Evolutionary conservation across 2,797 vertebrate species (phyloP), one percentile per base, ranked within the genome.

Genomic region (Pangasius sanitwongsei): DNA sequence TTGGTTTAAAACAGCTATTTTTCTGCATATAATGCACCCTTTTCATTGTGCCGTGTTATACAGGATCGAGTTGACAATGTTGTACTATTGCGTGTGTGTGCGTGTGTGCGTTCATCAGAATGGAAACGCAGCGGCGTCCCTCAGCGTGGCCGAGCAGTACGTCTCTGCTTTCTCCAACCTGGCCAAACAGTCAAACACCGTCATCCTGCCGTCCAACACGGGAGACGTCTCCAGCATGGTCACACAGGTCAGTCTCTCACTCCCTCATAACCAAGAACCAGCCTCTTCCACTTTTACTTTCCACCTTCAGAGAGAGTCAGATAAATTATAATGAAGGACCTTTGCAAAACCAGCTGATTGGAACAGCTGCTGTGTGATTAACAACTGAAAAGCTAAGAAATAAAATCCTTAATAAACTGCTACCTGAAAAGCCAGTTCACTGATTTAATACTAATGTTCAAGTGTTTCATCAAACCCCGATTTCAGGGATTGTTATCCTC

Each of bases 101-200:
- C 53, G 15, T 89, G 70, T 85, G 37, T 25, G 20, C 50, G 7
- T 69, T 20, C 25, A 67, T 70, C 92, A 99, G 98, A 98, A 98
- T 0, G 98, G 98, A 91, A 95, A 96, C 0, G 96, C 97, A 0
- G 97, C 98, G 0, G 98, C 98, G 5, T 99, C 98, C 0, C 94
- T 99, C 0, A 97, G 94, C 0, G 97, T 99, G 90, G 98, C 98
- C 0, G 98, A 99, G 92, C 98, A 99, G 93, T 99, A 99, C 0
- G 97, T 99, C 87, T 94, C 91, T 0, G 98, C 98, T 0, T 99
- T 99, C 96, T 97, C 97, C 89, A 97, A 98, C 87, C 96, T 99
- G 86, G 98, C 98, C 85, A 98, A 99, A 93, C 96, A 98, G 90
- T 96, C 97, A 91, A 99, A 99, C 95, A 99, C 98, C 0, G 83